Conservation (phyloP, 2,888 invertebrate species). For the Stenoptilia bipunctidactyla region DNA sequence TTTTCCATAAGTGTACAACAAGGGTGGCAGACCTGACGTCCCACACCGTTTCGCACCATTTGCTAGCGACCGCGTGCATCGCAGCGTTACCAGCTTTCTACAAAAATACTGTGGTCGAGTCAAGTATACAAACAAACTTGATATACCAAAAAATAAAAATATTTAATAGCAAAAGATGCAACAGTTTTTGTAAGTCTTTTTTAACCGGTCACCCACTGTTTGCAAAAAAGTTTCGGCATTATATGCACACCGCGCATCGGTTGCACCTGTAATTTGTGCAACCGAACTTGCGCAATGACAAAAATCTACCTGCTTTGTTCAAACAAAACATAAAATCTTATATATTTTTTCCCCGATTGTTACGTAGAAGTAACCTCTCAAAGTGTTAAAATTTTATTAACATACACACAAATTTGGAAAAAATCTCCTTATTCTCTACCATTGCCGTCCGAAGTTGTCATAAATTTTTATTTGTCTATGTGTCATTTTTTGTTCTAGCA, state of each 20-base stretch:
- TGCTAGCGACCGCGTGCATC: constrained; percentile 58
- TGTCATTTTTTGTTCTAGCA: constrained; percentile 45
- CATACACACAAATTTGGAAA: constrained; percentile 44
- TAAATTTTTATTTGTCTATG: constrained; percentile 45
- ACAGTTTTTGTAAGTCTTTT: too few species aligned
- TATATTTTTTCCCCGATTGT: constrained; percentile 22
- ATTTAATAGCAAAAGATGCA: too few species aligned
- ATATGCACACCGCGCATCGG: not conserved
- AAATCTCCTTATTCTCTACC: constrained; percentile 23
- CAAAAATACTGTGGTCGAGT: constrained; percentile 56
- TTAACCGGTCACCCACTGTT: too few species aligned
- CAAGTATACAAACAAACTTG: too few species aligned
- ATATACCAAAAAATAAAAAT: too few species aligned
- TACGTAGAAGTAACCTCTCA: constrained; percentile 33
- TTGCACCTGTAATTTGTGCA: constrained; percentile 1
- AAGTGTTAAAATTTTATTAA: constrained; percentile 59
- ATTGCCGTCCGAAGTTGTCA: constrained; percentile 36
- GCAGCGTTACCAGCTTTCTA: constrained; percentile 29
- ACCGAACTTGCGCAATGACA: constrained; percentile 16
- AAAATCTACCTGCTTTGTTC: constrained; percentile 24
- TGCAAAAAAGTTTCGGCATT: too few species aligned
- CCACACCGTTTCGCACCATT: constrained; percentile 60
- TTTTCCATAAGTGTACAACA: constrained; percentile 27
- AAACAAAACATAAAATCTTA: constrained; percentile 16
- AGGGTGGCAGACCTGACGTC: constrained; percentile 51